phyloP scores from a whole-genome alignment of 2,797 vertebrate species.

The Sarcoramphus papa region DNA sequence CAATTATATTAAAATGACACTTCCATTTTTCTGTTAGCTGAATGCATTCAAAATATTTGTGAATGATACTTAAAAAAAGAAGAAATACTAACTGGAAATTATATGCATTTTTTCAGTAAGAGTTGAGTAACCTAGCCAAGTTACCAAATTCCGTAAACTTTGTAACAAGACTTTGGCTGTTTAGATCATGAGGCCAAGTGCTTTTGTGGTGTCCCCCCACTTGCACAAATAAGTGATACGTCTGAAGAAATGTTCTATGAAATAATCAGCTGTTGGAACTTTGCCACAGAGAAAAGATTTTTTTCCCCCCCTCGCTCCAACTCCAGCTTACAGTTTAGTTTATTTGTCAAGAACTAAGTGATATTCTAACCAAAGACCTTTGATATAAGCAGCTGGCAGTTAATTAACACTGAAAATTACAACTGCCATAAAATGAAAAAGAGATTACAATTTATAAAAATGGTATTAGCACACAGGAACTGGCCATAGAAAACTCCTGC shows the following conservation, averaged over 20 bases:
- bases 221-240: not conserved
- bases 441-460: not conserved
- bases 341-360: not conserved
- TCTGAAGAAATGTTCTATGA: not conserved
- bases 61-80: not conserved
- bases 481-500: not conserved
- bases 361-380: not conserved
- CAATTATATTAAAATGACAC: not conserved
- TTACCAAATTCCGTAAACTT: not conserved
- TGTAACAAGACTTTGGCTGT: not conserved
- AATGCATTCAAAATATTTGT: not conserved
- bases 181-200: not conserved
- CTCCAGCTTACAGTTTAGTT: not conserved
- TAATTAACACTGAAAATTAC: constrained; percentile 12
- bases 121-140: not conserved
- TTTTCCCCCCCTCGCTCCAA: not conserved
- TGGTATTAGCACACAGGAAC: not conserved
- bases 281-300: not conserved
- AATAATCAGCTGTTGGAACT: not conserved
- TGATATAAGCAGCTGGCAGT: not conserved
- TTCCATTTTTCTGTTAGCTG: not conserved
- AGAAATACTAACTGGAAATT: not conserved
- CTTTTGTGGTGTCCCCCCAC: not conserved
- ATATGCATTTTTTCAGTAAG: not conserved
- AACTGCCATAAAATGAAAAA: not conserved